Conservation (phyloP, 2,888 invertebrate genomes). For the Athetis lepigone region DNA sequence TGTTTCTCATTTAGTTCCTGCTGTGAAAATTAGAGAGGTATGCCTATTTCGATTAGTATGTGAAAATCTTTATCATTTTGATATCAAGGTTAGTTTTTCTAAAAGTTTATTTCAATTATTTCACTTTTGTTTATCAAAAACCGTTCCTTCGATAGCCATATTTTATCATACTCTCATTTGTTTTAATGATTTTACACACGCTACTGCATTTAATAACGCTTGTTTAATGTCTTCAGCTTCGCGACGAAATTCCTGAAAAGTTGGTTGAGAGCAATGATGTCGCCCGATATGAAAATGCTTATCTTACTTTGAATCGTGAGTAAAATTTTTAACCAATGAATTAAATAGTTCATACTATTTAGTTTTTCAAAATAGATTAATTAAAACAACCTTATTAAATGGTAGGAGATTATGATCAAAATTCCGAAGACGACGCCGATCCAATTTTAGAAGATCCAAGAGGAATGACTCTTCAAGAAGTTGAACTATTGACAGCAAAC, state of each 20-base stretch:
- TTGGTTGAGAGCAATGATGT: conserved; percentile 62
- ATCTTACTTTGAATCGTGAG: conserved; percentile 83
- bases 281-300: conserved; percentile 75
- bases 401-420: conserved; percentile 85
- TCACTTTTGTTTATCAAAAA: too few species aligned
- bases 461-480: conserved; percentile 80
- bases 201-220: not conserved
- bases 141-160: too few species aligned
- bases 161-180: not conserved
- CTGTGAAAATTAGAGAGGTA: conserved; percentile 63
- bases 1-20: conserved; percentile 53
- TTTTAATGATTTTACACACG: not conserved
- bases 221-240: conserved; percentile 30
- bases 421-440: conserved; percentile 80
- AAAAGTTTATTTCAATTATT: not conserved
- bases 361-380: not conserved
- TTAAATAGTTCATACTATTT: not conserved
- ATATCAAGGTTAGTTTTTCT: not conserved
- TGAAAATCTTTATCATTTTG: not conserved
- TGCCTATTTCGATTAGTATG: not conserved
- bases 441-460: conserved; percentile 80
- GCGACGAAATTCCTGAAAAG: conserved; percentile 45
- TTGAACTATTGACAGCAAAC: conserved; percentile 76
- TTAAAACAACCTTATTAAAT: conserved; percentile 9
- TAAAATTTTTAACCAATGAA: conserved; percentile 25